These are phyloP conservation scores for Pachyrhynchus sulphureomaculatus DNA, from an alignment of 1,140 invertebrate genomes.

Conservation along the genomic window DNA sequence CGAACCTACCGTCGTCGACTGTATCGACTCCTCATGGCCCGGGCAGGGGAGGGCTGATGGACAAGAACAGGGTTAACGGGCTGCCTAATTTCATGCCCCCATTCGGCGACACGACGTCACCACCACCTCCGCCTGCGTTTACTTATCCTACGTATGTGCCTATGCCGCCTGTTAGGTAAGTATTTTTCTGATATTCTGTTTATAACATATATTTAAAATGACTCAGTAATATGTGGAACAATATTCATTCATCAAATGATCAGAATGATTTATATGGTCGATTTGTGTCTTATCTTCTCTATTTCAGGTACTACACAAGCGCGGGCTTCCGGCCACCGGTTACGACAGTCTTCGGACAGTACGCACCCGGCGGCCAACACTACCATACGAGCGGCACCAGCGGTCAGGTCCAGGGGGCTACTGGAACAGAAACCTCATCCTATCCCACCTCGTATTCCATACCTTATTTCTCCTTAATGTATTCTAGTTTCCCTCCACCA, in stretches of 20 bases:
- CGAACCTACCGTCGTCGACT: conserved; percentile 47
- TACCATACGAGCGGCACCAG: conserved; percentile 3
- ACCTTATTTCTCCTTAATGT: conserved; percentile 53
- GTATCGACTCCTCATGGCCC: conserved; percentile 50
- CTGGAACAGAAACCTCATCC: conserved; percentile 23
- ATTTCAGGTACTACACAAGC: conserved; percentile 10
- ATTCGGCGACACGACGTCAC: conserved; percentile 43
- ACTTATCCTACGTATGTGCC: conserved; percentile 50
- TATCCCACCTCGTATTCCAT: conserved; percentile 50
- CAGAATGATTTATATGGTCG: too few relatives aligned
- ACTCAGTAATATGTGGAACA: too few relatives aligned
- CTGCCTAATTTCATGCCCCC: conserved; percentile 46
- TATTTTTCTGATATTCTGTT: conserved; percentile 27
- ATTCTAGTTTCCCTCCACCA: conserved; percentile 54
- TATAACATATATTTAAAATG: too few relatives aligned
- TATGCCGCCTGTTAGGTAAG: conserved; percentile 47
- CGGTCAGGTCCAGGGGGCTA: conserved; percentile 1
- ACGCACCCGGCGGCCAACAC: neutral
- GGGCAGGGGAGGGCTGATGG: conserved; percentile 44
- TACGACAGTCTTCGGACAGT: conserved; percentile 15
- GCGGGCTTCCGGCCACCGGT: conserved; percentile 8
- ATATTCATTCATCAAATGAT: too few relatives aligned
- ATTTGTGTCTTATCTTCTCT: neutral
- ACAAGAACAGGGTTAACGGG: conserved; percentile 53
- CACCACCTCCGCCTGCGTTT: conserved; percentile 45